Evolutionary conservation across 1,140 invertebrate genomes (phyloP), one percentile per base, ranked within the genome.

Genomic region (Lethocerus indicus): DNA sequence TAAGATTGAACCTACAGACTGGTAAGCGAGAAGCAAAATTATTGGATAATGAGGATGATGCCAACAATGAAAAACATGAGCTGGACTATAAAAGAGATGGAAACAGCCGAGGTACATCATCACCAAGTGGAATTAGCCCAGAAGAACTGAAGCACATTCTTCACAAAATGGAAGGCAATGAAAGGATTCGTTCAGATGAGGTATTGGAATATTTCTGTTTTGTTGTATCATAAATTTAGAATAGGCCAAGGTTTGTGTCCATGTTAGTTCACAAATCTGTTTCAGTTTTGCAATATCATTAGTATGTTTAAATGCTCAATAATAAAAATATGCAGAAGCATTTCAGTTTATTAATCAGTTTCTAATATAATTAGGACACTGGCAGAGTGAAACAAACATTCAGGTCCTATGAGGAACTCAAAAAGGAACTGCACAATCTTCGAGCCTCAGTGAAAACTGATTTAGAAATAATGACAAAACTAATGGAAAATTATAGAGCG

Each of bases 21-120:
- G 81, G 81, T 12, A 56, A 71, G 49, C 78, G 70, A 42, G 79
- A 87, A 61, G 83, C 81, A 1, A 87, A 85, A 65, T 61, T 86
- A 36, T 59, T 83, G 54, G 73, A 80, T 26, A 59, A 67, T 1
- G 56, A 64, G 23, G 57, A 58, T 36, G 56, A 52, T 14, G 63
- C 59, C 9, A 28, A 51, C 18, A 26, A 28, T n/a, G n/a, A n/a
- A n/a, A n/a, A n/a, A n/a, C n/a, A n/a, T n/a, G n/a, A n/a, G n/a
- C n/a, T n/a, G n/a, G n/a, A n/a, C n/a, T n/a, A n/a, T n/a, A n/a
- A n/a, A n/a, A n/a, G n/a, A n/a, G n/a, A n/a, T n/a, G n/a, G n/a
- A n/a, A n/a, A n/a, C n/a, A n/a, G n/a, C n/a, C n/a, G n/a, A n/a
- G n/a, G n/a, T n/a, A n/a, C n/a, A n/a, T n/a, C n/a, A n/a, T n/a